These are phyloP conservation scores for Bathynomus jamesi DNA, from an alignment of 1,140 invertebrate genomes.

Conservation along the genomic window DNA sequence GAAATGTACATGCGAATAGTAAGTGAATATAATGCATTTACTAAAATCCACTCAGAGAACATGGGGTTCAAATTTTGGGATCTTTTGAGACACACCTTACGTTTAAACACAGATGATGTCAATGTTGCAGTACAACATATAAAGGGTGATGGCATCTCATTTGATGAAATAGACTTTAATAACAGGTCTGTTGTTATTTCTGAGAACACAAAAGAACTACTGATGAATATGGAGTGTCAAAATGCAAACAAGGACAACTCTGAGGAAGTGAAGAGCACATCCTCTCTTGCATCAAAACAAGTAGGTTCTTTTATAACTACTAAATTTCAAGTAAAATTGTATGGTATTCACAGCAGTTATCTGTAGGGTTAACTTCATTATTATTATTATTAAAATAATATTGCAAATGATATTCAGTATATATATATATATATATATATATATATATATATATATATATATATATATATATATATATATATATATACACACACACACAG, in stretches of 20 bases:
- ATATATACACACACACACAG: not conserved
- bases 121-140: not conserved
- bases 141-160: not conserved
- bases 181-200: too few relatives aligned
- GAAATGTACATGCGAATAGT: not conserved
- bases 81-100: not conserved
- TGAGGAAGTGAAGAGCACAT: too few relatives aligned
- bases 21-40: not conserved
- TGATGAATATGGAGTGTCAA: too few relatives aligned
- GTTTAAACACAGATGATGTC: not conserved
- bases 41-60: not conserved
- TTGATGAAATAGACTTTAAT: not conserved
- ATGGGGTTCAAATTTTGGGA: not conserved
- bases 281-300: too few relatives aligned
- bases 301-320: too few relatives aligned
- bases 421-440: not conserved
- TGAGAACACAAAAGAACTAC: too few relatives aligned
- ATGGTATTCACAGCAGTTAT: too few relatives aligned
- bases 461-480: not conserved
- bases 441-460: not conserved
- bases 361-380: too few relatives aligned
- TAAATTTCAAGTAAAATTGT: too few relatives aligned
- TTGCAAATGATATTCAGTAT: not conserved
- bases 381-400: not conserved
- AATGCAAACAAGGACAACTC: too few relatives aligned